Percentiles rank a stretch among this genome's conserved stretches.
Conservation (phyloP, 1,140 invertebrate species). For the Heliothis subflexa region DNA sequence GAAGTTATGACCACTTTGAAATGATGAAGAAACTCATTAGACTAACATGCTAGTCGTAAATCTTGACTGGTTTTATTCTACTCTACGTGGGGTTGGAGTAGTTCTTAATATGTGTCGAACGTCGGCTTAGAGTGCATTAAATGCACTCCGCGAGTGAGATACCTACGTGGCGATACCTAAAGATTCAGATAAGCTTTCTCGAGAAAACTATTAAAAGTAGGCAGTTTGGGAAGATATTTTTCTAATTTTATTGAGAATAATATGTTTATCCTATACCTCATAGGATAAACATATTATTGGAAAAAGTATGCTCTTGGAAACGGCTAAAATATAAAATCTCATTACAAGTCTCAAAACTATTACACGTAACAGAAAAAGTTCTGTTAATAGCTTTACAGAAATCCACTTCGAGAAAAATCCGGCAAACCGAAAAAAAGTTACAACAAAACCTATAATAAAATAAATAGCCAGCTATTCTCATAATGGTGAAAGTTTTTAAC, state of each 20-base stretch:
- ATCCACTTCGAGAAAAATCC: not conserved
- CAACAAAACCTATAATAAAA: slow-evolving; percentile 26
- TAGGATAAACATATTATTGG: no score
- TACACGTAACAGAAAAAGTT: not conserved
- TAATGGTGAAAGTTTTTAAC: slow-evolving; percentile 47
- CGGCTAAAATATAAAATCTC: not conserved
- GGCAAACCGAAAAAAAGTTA: not conserved
- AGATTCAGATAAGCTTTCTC: no score
- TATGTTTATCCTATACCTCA: no score
- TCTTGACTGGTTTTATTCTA: not conserved
- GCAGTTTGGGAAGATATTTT: no score
- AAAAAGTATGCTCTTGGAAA: no score
- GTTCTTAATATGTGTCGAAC: no score
- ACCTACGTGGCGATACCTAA: no score
- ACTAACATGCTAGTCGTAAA: not conserved
- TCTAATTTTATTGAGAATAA: no score
- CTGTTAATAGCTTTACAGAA: not conserved
- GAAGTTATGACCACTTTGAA: slow-evolving; percentile 8
- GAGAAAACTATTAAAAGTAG: no score
- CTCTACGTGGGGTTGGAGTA: not conserved
- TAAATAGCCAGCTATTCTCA: slow-evolving; percentile 41
- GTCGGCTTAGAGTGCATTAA: no score
- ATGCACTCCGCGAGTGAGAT: no score
- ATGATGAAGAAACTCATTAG: slow-evolving; percentile 10
- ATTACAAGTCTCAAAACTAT: not conserved